Conservation (phyloP, 2,113 vertebrate species). For the Bombycilla garrulus region DNA sequence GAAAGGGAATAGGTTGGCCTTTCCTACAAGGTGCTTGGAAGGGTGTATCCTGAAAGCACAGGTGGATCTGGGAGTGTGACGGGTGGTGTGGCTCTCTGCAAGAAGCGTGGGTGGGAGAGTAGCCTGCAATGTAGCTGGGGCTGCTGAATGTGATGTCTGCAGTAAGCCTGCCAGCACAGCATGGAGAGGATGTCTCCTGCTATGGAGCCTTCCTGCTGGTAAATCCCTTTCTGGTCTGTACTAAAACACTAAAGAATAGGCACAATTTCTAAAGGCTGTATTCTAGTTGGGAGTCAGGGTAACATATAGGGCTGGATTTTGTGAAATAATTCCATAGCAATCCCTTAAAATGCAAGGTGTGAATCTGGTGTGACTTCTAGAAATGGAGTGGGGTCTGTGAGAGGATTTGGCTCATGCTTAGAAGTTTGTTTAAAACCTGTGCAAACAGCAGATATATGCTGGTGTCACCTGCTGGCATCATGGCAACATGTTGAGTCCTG, state of each 20-base stretch:
- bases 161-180: background rate
- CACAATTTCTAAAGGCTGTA: background rate
- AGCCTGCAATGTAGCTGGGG: background rate
- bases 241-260: background rate
- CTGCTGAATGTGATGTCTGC: accelerated
- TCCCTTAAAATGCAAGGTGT: background rate
- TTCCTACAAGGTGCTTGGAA: background rate
- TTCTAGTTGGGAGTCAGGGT: background rate
- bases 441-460: background rate
- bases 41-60: background rate
- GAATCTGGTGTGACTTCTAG: background rate
- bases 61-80: background rate
- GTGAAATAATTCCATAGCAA: background rate
- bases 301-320: background rate
- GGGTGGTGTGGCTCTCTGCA: background rate
- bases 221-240: background rate
- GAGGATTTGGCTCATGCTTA: background rate
- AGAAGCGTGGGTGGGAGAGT: background rate
- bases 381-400: background rate
- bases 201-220: background rate
- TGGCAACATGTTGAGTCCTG: background rate
- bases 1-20: background rate
- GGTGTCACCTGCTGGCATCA: background rate
- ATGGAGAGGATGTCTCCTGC: background rate
- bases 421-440: background rate